phyloP scores from a whole-genome alignment of 2,888 invertebrate species.

The Clitarchus hookeri region DNA sequence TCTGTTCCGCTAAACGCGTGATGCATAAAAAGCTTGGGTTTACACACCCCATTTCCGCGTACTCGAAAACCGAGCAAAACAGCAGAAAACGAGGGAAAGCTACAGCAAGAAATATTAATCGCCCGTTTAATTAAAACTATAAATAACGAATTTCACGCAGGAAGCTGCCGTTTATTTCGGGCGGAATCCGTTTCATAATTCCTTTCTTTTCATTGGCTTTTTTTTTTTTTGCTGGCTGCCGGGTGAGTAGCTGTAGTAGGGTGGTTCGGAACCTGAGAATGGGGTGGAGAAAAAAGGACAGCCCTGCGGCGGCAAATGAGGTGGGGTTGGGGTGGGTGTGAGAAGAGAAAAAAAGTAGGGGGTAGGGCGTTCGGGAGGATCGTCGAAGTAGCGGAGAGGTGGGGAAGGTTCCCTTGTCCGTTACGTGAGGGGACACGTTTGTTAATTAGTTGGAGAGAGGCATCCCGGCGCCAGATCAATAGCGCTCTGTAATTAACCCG shows the following conservation, averaged over 20 bases:
- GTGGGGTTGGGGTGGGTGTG: too few species aligned
- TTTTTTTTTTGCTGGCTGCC: not conserved
- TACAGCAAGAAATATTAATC: not conserved
- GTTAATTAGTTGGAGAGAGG: slow-evolving; percentile 10
- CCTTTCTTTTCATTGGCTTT: not conserved
- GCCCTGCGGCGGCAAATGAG: not conserved
- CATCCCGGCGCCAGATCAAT: slow-evolving; percentile 10
- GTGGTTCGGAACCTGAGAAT: not conserved
- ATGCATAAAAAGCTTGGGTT: too few species aligned
- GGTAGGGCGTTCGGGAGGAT: not conserved
- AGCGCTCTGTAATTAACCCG: slow-evolving; percentile 10
- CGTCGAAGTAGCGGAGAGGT: not conserved
- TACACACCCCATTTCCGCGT: too few species aligned
- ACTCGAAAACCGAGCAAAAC: too few species aligned
- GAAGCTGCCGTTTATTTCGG: not conserved
- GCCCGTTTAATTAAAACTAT: not conserved
- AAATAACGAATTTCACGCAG: not conserved
- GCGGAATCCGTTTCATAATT: slow-evolving; percentile 6
- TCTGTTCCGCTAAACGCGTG: too few species aligned
- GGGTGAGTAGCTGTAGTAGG: not conserved
- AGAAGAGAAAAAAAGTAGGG: not conserved
- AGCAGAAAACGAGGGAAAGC: not conserved
- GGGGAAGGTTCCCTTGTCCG: slow-evolving; percentile 9
- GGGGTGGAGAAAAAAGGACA: not conserved
- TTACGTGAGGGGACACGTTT: slow-evolving; percentile 10